Evolutionary conservation across 2,888 invertebrate species (phyloP), one percentile per base, ranked within the genome.

Genomic region (Calameuta filiformis): DNA sequence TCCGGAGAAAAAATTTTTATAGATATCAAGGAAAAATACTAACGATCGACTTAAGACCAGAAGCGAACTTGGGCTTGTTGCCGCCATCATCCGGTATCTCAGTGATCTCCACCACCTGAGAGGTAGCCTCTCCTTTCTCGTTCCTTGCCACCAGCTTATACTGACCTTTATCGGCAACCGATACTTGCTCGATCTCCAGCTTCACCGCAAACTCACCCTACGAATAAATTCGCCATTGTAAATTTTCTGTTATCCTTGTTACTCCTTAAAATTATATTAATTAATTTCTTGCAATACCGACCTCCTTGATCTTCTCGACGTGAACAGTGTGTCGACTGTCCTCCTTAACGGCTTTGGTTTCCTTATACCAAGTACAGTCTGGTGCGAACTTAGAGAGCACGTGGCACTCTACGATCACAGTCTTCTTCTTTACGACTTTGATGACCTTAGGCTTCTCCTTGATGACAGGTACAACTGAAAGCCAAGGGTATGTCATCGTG

Each of bases 361-460:
- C 98, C 90, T 98, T 97, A 92, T 95, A 98, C 98, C 99, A 99
- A 69, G 96, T 96, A 90, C 98, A 97, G 83, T 96, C 95, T 12
- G 99, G 99, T 87, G 97, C 96, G 90, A 98, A 98, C 92, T 97
- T 97, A 86, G 98, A 98, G 90, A 97, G 95, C 81, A 99, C 97
- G 90, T 96, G 95, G 92, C 98, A 98, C 92, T 98, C 98, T 91
- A 99, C 97, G 85, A 98, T 95, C 85, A 99, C 96, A 85, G 97
- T 97, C 91, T 96, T 96, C 93, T 97, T 97, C 92, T 98, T 98
- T 86, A 98, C 94, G 88, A 98, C 96, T 91, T 97, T 97, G 88
- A 98, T 96, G 86, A 98, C 96, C 93, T 95, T 97, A 77, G 98
- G 98, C 91, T 96, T 97, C 91, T 98, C 98, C 93, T 96, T 97